Base-by-base conservation (phyloP, 2,888 invertebrate species). In the Thera obeliscata region DNA sequence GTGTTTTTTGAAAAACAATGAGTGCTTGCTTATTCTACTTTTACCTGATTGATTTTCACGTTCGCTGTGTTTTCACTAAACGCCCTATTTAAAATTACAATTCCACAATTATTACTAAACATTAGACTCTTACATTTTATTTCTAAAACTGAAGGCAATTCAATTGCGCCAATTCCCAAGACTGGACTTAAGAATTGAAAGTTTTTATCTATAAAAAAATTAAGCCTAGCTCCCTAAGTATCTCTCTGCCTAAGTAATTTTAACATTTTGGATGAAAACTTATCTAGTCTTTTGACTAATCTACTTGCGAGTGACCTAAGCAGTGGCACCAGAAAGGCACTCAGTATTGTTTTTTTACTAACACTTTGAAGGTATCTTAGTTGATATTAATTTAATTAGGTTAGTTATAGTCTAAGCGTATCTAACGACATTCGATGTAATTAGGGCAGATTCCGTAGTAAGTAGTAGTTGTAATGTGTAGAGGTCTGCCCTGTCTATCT, bases 121-220 rank as follows among this genome's bases (percentile, higher is more conserved):
- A 50, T 7, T 22, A 33, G 33, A 8, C 22, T 8, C 9, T 43
- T 43, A n/a, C 22, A 43, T n/a, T 43, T 52, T n/a, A 22, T 50
- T 64, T 36, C 9, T 55, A 7, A 64, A 55, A 33, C 50, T 63
- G 55, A 59, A 46, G 36, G 64, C 59, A 64, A 64, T 64, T 48
- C 55, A 54, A 64, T 64, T 64, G 64, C 64, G 55, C 55, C 55
- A 61, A 64, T 63, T 58, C 46, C 36, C 59, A 62, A 61, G 54
- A 64, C 66, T 69, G 65, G 48, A 54, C 54, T 6, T 59, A 59
- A 64, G 43, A 59, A 38, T 58, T 43, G 35, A n/a, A 57, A 52
- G 12, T 64, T 64, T 59, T 56, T 56, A 55, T 61, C 64, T 62
- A 56, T 49, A 22, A 64, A 63, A 63, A 38, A 56, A 52, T 59